A percentile compares a stretch with the other conserved stretches of the same genome.
Evolutionary conservation across 2,797 vertebrate genomes (phyloP).

Genomic region (Pipistrellus kuhlii): DNA sequence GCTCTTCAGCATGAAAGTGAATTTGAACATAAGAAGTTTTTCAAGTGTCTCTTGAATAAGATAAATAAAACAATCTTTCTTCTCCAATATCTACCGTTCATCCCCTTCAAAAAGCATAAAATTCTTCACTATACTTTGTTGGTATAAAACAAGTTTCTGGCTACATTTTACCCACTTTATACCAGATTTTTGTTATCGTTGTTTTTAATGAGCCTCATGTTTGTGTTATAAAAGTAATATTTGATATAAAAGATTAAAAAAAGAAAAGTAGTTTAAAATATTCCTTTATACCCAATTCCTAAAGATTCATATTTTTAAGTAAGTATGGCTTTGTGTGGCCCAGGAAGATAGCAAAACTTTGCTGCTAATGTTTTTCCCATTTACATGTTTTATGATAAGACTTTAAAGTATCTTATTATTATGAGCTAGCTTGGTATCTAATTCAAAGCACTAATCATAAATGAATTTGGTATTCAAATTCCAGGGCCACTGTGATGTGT

Average conservation of each 20-base stretch:
- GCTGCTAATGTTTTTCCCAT: conserved; percentile 42
- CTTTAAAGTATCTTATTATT: conserved; percentile 2
- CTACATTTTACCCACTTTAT: not conserved
- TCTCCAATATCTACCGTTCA: not conserved
- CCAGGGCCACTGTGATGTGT: conserved; percentile 54
- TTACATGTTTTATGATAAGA: conserved; percentile 39
- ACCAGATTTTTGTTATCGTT: not conserved
- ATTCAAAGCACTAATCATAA: not conserved
- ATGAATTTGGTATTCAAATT: conserved; percentile 62
- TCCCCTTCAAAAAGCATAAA: not conserved
- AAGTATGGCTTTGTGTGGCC: not conserved
- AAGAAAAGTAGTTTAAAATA: not conserved
- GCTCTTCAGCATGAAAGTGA: not conserved
- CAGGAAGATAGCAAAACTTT: conserved; percentile 31
- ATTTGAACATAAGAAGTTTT: not conserved
- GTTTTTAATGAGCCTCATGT: not conserved
- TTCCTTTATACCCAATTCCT: not conserved
- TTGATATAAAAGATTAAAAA: not conserved
- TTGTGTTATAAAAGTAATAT: not conserved
- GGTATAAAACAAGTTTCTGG: not conserved
- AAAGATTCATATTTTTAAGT: not conserved
- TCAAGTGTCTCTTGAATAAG: not conserved
- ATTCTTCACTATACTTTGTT: not conserved
- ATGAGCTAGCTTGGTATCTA: conserved; percentile 39
- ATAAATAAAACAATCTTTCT: not conserved